Base-by-base conservation (phyloP, 2,797 vertebrate genomes). In the Chelidonichthys spinosus region DNA sequence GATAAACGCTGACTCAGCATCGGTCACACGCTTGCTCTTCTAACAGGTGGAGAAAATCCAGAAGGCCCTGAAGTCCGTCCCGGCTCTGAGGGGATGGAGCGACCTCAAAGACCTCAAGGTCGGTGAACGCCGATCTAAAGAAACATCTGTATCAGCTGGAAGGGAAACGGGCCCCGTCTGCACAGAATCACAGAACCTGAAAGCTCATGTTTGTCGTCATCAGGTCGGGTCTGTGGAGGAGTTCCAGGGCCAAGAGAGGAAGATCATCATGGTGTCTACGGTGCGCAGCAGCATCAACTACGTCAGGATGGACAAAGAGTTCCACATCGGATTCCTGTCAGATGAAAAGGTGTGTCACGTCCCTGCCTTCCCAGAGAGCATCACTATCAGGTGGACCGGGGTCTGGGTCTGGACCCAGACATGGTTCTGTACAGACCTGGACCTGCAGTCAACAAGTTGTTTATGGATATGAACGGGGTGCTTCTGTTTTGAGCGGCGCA, bases 151-250 rank as follows among this genome's bases (percentile, higher is more conserved):
- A 17, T 18, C 11, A n/a, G 2, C 33, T 50, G 11, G 14, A 46
- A 3, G 2, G 59, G 60, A 33, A 11, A 11, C 13, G 18, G n/a
- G 36, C 54, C 17, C 42, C 11, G 3, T 39, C 39, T 55, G 52
- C 18, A 55, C 42, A 36, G 3, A 46, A 55, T 40, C 43, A 56
- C 11, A 25, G 25, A 25, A 25, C 25, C 25, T 25, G 25, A 25
- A 25, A 25, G 25, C 25, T 25, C 25, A 25, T 25, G 25, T 25
- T 25, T 25, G 25, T 25, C 15, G 10, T 11, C 25, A 1, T 71
- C 74, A 98, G 97, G 96, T 99, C 85, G 97, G 97, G 9, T 97
- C 96, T 0, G 97, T 99, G 89, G 98, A 99, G 81, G 95, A 98
- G 92, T 99, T 99, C 90, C 98, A 99, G 91, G 98, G 98, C 42